These are phyloP conservation scores for Rhagoletis pomonella DNA, from an alignment of 1,140 invertebrate genomes.

Conservation along the genomic window DNA sequence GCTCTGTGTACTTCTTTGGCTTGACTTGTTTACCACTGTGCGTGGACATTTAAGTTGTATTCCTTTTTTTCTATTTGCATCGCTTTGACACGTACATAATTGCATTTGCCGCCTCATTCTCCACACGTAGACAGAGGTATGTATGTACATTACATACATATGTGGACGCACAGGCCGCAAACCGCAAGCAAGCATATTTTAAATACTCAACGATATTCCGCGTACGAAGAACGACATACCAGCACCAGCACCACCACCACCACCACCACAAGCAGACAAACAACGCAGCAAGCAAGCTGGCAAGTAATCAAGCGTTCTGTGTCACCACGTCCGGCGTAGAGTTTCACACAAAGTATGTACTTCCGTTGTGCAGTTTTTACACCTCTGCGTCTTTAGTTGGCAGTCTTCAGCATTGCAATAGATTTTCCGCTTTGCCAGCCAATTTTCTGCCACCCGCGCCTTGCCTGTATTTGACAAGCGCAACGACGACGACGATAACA, in stretches of 20 bases:
- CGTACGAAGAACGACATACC: background rate
- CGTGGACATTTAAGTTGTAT: background rate
- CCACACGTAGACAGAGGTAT: background rate
- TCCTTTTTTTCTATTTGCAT: background rate
- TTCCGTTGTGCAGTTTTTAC: constrained; percentile 19
- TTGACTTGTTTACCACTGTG: no score
- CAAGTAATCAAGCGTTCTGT: background rate
- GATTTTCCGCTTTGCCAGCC: constrained; percentile 40
- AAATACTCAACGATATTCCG: constrained; percentile 44
- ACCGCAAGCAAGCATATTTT: constrained; percentile 39
- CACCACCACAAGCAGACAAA: background rate
- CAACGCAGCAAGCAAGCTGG: no score
- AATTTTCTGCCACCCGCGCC: constrained; percentile 9
- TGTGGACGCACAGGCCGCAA: background rate
- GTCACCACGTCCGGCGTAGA: background rate
- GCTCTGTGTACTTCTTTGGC: background rate
- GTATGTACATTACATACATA: background rate
- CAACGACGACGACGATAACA: background rate
- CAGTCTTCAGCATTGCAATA: background rate
- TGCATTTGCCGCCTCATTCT: constrained; percentile 41
- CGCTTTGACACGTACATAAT: constrained; percentile 38
- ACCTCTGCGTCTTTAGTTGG: background rate
- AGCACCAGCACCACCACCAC: background rate
- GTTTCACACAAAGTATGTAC: constrained; percentile 9
- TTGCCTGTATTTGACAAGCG: constrained; percentile 22